Base-by-base conservation (phyloP, 2,797 vertebrate species). In the Galagoides demidoff region DNA sequence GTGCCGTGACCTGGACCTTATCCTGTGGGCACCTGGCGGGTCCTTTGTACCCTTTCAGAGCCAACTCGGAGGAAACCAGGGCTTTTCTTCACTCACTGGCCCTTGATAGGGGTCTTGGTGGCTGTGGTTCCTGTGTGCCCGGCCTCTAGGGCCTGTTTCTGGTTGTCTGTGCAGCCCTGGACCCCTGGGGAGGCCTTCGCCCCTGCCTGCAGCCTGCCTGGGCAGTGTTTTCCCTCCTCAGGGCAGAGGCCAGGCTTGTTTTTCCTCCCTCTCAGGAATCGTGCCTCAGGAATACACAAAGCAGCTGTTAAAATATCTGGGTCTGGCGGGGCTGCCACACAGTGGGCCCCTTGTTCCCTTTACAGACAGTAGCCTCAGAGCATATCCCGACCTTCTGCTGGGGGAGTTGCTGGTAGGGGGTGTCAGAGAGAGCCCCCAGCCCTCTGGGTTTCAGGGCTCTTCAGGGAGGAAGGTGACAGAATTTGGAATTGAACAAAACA, bases 281-380 rank as follows among this genome's bases (percentile, higher is more conserved):
- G 85, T 27, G 97, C 96, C 88, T 95, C 97, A 96, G 98, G 97
- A 97, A 97, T 97, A 97, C 92, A 98, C 96, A 97, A 97, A 85
- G 5, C 98, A 98, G 98, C 98, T 98, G 98, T 98, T 98, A 98
- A 98, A 98, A 98, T 98, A 98, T 95, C 95, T 97, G 63, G 97
- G 96, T 96, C 92, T 97, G 98, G 98, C 95, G 31, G 96, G 98
- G 96, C 97, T 95, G 97, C 98, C 85, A 89, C 97, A 98, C 97
- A 97, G 98, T 97, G 81, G 97, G 98, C 97, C 97, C 97, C 98
- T 98, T 98, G 98, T 98, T 97, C 92, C 71, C 94, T 96, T 96
- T 76, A 92, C 88, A 95, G 96, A 97, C 94, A 87, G 96, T 85
- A 89, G 97, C 95, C 96, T 98, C 55, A 7, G 57, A 39, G 57